Evolutionary conservation across 2,888 invertebrate species (phyloP), one percentile per base, ranked within the genome.

Genomic region (Lissocephala sabroskyi): DNA sequence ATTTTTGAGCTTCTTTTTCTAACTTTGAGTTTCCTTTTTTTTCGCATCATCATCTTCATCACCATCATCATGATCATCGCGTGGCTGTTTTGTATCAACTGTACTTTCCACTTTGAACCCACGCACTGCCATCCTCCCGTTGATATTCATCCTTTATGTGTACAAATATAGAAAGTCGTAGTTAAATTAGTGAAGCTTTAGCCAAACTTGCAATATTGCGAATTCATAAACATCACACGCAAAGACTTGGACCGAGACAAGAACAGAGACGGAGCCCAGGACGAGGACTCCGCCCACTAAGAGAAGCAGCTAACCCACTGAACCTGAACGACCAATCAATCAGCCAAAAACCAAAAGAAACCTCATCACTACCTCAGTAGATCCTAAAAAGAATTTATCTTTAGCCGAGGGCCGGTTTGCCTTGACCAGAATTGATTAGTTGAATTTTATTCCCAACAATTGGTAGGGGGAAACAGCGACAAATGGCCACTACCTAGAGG

Each of bases 401-500:
- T n/a, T n/a, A n/a, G n/a, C n/a, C n/a, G n/a, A n/a, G 57, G 73
- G 66, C 66, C 65, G 74, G 71, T 76, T 67, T 79, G 67, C 59
- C 71, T 60, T 71, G 81, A 80, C 79, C 82, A 81, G 82, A 81
- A 82, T 82, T 79, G 84, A 84, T 84, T 84, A 84, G 84, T 84
- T 84, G 84, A 84, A 84, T 82, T 84, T 83, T 84, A 84, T 84
- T 84, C 83, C 84, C 80, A 84, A 83, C 81, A 84, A 85, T 85
- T 84, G 85, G 85, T 84, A 85, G 85, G 85, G 85, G 85, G 84
- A 85, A 84, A 80, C 82, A 82, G 80, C 83, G 83, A 82, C 82
- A 83, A 84, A 84, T 84, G 84, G 84, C 84, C 82, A 82, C 84
- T 79, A 82, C 83, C 84, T 84, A 83, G 78, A 79, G 82, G 82